phyloP scores from a whole-genome alignment of 2,888 invertebrate species.

The Balanococcus diminutus region DNA sequence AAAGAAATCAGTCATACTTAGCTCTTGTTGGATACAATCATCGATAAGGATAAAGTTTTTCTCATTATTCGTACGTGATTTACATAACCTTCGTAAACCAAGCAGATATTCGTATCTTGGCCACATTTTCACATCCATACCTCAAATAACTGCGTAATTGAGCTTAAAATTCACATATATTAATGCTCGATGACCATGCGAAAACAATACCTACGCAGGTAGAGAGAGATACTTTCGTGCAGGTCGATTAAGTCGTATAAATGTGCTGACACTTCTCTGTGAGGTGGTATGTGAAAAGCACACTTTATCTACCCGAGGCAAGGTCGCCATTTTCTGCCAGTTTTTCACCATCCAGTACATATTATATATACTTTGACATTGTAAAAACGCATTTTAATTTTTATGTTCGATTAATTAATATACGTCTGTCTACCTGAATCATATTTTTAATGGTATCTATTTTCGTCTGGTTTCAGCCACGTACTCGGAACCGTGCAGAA shows the following conservation, averaged over 20 bases:
- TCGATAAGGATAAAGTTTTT: not conserved
- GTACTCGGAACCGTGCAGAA: constrained; percentile 66
- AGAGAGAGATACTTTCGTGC: not conserved
- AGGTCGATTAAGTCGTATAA: not conserved
- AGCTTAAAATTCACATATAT: not conserved
- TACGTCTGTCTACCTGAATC: not conserved
- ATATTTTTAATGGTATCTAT: not conserved
- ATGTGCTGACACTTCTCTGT: not conserved
- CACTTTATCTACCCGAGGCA: not conserved
- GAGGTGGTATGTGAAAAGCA: not conserved
- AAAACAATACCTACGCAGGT: not conserved
- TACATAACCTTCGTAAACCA: not conserved
- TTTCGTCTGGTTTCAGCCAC: constrained; percentile 63
- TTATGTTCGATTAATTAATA: not conserved
- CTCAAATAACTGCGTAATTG: not conserved
- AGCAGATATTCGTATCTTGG: not conserved
- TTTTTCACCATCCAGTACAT: too few relatives aligned
- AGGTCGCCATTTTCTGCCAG: not conserved
- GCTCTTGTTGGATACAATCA: not conserved
- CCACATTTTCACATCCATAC: not conserved
- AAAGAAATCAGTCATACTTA: too few relatives aligned
- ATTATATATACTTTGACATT: not conserved
- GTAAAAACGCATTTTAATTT: not conserved
- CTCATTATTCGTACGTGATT: not conserved
- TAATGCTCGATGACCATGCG: not conserved